phyloP scores from a whole-genome alignment of 2,113 vertebrate species.

The Nestor notabilis region DNA sequence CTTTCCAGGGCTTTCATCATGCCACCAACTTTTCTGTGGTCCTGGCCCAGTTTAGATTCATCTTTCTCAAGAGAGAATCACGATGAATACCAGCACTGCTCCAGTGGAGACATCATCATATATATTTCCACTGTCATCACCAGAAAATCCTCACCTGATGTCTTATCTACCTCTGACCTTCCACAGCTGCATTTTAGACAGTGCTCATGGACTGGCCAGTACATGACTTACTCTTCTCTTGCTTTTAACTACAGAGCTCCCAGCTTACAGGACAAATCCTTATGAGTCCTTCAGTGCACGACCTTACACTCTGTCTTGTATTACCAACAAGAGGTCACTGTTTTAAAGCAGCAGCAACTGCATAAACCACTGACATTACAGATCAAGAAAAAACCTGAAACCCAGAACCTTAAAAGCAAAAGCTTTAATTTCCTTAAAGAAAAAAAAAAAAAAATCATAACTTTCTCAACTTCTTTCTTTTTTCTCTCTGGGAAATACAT shows the following conservation, averaged over 20 bases:
- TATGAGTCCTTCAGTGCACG: fast-evolving
- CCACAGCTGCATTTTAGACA: neutral
- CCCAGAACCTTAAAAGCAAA: neutral
- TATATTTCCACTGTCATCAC: neutral
- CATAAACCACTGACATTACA: neutral
- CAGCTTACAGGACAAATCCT: neutral
- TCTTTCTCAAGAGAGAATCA: neutral
- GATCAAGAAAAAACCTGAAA: neutral
- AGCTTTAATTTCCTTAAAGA: neutral
- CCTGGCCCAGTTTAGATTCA: neutral
- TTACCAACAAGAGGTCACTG: neutral
- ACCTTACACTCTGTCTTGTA: neutral
- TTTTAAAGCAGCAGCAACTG: neutral
- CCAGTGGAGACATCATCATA: neutral
- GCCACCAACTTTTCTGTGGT: neutral
- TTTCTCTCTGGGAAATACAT: neutral
- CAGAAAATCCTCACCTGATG: neutral
- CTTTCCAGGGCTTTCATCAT: neutral
- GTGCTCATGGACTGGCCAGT: fast-evolving
- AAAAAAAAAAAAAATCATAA: fast-evolving
- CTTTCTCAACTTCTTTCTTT: neutral
- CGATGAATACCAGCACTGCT: neutral
- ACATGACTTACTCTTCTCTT: neutral
- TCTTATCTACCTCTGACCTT: neutral
- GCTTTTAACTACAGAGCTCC: neutral